Conservation (phyloP, 2,888 invertebrate genomes). For the Panopea generosa region DNA sequence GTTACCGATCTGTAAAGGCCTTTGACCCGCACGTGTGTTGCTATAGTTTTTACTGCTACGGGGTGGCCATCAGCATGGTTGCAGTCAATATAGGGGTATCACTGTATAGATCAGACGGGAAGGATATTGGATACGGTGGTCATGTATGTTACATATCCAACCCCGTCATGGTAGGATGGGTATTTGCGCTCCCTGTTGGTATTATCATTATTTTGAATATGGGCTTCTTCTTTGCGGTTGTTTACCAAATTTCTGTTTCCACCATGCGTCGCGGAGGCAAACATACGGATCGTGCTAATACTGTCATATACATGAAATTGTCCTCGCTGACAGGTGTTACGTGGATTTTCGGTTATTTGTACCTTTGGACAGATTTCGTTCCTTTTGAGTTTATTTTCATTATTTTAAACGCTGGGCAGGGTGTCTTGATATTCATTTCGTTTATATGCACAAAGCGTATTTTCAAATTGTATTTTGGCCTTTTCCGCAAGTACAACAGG, state of each 20-base stretch:
- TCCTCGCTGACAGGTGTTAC: conserved; percentile 62
- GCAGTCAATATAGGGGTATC: conserved; percentile 48
- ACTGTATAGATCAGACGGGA: conserved; percentile 38
- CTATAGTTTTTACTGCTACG: conserved; percentile 51
- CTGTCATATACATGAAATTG: conserved; percentile 64
- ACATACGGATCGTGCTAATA: conserved; percentile 53
- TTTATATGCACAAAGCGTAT: conserved; percentile 63
- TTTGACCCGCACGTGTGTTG: conserved; percentile 55
- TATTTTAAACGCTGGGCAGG: conserved; percentile 63
- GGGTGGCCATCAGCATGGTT: conserved; percentile 41
- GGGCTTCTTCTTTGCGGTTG: conserved; percentile 63
- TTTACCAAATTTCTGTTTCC: conserved; percentile 61
- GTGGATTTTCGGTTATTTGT: conserved; percentile 67
- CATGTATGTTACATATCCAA: conserved; percentile 53
- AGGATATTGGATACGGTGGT: conserved; percentile 55
- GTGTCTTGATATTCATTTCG: conserved; percentile 62
- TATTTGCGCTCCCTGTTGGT: conserved; percentile 58
- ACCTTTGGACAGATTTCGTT: conserved; percentile 50
- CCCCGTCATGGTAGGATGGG: conserved; percentile 61
- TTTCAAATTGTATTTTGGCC: conserved; percentile 44
- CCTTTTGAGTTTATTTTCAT: conserved; percentile 63
- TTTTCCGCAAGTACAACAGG: conserved; percentile 32
- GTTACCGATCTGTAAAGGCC: conserved; percentile 50
- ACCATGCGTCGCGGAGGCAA: conserved; percentile 59
- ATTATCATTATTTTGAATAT: conserved; percentile 56